Evolutionary conservation across 2,888 invertebrate genomes (phyloP).

Genomic region (Drosophila crucigera): DNA sequence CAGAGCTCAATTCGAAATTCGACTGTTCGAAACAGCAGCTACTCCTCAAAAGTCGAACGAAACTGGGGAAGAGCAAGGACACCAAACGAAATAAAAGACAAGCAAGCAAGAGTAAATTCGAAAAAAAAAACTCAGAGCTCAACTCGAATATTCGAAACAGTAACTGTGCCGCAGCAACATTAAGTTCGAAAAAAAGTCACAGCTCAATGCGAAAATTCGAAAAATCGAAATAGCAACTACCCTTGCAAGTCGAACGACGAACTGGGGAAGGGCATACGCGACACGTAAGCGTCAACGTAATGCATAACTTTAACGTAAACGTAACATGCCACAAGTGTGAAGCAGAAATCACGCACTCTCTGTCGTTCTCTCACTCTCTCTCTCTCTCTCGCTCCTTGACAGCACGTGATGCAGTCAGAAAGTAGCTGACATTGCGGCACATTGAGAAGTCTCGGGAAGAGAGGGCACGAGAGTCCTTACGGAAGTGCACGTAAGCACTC

Average conservation of each 20-base stretch:
- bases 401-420: constrained; percentile 70
- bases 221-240: constrained; percentile 17
- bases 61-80: constrained; percentile 62
- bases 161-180: not conserved
- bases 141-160: constrained; percentile 38
- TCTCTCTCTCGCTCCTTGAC: constrained; percentile 34
- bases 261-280: constrained; percentile 15
- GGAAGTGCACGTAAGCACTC: constrained; percentile 48
- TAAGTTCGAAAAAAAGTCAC: constrained; percentile 18
- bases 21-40: constrained; percentile 7
- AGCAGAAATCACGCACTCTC: constrained; percentile 11
- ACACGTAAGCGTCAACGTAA: constrained; percentile 31
- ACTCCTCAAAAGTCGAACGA: not conserved
- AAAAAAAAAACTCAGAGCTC: not conserved
- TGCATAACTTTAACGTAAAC: constrained; percentile 26
- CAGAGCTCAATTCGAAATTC: constrained; percentile 29
- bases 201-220: constrained; percentile 38
- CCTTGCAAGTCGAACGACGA: constrained; percentile 7
- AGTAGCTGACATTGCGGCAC: constrained; percentile 72
- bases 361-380: not conserved
- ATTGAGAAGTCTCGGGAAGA: constrained; percentile 27
- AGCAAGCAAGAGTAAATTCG: constrained; percentile 25
- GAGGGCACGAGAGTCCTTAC: constrained; percentile 33
- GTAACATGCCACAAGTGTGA: constrained; percentile 77
- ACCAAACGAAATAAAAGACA: constrained; percentile 27